Base-by-base conservation (phyloP, 2,113 vertebrate species). In the Toxotes chatareus region DNA sequence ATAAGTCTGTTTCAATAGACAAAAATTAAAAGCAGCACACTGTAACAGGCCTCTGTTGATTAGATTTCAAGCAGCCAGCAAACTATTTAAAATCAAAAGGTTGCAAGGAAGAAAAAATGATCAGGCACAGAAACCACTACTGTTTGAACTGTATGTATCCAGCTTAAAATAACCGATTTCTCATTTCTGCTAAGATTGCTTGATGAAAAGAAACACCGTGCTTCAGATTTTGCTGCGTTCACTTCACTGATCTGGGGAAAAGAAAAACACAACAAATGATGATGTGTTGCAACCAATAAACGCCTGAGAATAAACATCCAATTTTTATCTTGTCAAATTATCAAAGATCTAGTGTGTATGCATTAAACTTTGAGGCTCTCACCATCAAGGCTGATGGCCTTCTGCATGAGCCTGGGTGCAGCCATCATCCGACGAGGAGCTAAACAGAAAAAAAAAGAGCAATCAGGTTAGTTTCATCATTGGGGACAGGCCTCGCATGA, bases 381-480 rank as follows among this genome's bases (percentile, higher is more conserved):
- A 91, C 86, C 84, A 8, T 84, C 53, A n/a, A 65, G 0, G 55
- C 13, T 4, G 19, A n/a, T 21, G 47, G 77, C 82, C 73, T 64
- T 77, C 86, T 80, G 66, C 85, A 89, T 85, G 65, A 84, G 31
- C 57, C 46, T 76, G 46, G 86, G 73, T 21, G 57, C 46, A 1
- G 55, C 4, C 78, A 76, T 79, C 56, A 42, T 63, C 32, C 64
- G 78, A 1, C 38, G 51, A 51, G 38, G 14, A 51, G 0, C 16
- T 3, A 3, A 1, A 6, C 2, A 27, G 23, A 2, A 40, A 68
- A 6, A 53, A 47, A 12, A 10, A 21, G 5, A 1, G 9, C 1
- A 66, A 31, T 34, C 13, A 5, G 47, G 17, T 31, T 3, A 5
- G 49, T 59, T 63, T 66, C 8, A 46, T 47, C 27, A 31, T 47